Evolutionary conservation across 2,797 vertebrate species (phyloP).

Genomic region (Sebastiscus tertius): DNA sequence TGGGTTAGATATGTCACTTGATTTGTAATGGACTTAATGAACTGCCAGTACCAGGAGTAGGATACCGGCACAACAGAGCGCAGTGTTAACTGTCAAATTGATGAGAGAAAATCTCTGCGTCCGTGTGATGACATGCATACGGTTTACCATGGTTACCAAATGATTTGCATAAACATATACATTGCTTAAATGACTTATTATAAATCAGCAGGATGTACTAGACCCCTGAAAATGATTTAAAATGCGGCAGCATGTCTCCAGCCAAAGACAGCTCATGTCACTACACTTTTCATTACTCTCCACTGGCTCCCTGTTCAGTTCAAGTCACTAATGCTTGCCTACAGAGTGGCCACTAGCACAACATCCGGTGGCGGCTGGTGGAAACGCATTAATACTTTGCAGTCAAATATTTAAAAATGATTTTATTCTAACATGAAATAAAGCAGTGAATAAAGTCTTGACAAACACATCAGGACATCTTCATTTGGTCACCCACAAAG

Average conservation of each 20-base stretch:
- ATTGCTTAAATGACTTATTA: neutral
- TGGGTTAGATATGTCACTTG: neutral
- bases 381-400: too few relatives aligned
- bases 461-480: too few relatives aligned
- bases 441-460: too few relatives aligned
- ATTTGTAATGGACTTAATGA: neutral
- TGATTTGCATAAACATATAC: neutral
- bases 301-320: neutral
- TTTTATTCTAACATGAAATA: too few relatives aligned
- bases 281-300: neutral
- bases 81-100: neutral
- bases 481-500: too few relatives aligned
- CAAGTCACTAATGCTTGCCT: neutral
- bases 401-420: too few relatives aligned
- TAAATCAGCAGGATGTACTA: neutral
- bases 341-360: neutral
- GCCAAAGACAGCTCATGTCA: neutral
- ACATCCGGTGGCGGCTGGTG: too few relatives aligned
- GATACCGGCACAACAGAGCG: neutral
- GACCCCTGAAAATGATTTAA: neutral
- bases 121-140: neutral
- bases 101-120: neutral
- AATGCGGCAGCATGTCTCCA: neutral
- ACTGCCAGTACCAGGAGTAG: neutral
- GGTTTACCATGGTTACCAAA: neutral